Evolutionary conservation across 2,888 invertebrate species (phyloP).

Genomic region (Nephrocerus scutellatus): DNA sequence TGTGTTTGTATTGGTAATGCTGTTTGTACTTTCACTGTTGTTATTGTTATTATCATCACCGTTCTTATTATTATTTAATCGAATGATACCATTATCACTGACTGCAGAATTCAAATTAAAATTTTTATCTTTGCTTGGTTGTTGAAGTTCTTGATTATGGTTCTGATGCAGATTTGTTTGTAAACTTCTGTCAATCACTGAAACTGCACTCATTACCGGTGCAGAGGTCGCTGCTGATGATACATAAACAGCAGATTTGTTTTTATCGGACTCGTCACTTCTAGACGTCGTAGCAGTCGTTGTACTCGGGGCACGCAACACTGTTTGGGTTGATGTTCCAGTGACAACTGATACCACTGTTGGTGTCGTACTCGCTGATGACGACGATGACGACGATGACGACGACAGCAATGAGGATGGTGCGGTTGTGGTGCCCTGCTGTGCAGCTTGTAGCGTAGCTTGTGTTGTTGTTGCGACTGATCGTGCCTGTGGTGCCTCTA

Average conservation of each 20-base stretch:
- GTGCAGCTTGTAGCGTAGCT: too few relatives aligned
- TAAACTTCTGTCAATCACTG: conserved; percentile 22
- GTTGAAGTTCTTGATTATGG: too few relatives aligned
- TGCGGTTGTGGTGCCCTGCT: conserved; percentile 13
- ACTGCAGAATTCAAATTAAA: conserved; percentile 18
- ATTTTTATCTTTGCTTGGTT: conserved; percentile 17
- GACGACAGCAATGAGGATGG: conserved; percentile 19
- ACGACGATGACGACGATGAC: conserved; percentile 26
- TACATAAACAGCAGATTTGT: conserved; percentile 20
- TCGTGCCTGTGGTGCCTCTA: conserved; percentile 10
- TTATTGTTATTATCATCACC: conserved; percentile 21
- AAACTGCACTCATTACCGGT: conserved; percentile 21
- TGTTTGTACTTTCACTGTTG: conserved; percentile 11
- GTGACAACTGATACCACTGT: conserved; percentile 45
- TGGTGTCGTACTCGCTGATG: conserved; percentile 33
- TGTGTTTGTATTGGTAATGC: conserved; percentile 7
- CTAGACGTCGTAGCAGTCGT: conserved; percentile 10
- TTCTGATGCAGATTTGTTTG: too few relatives aligned
- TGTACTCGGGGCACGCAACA: conserved; percentile 29
- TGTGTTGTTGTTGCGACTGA: conserved; percentile 13
- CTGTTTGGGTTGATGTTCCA: conserved; percentile 43
- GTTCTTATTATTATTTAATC: conserved; percentile 22
- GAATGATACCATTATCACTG: conserved; percentile 16
- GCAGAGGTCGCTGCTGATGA: conserved; percentile 14
- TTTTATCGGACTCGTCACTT: conserved; percentile 20